Evolutionary conservation across 2,888 invertebrate genomes (phyloP), one percentile per base, ranked within the genome.

Genomic region (Argyra leucocephala): DNA sequence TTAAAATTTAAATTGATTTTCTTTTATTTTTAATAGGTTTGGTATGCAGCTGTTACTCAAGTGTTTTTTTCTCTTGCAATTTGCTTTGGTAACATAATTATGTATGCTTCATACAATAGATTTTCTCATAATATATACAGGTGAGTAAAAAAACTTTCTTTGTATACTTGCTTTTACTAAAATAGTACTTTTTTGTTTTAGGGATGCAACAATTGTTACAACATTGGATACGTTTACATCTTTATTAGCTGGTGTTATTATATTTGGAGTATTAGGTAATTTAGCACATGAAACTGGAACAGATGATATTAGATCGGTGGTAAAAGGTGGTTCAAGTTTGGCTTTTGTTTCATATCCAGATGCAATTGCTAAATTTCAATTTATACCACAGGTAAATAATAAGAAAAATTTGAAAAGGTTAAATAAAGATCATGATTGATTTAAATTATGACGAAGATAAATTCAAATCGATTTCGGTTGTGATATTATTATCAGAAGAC

Each of bases 151-250:
- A 2, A 18, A 4, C 18, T 24, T 18, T 21, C 22, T 10, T 58
- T 22, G 22, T 18, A 57, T 21, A 57, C n/a, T 22, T 12, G 12
- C n/a, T 48, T 58, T 15, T 63, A n/a, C 15, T 3, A 10, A 24
- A 21, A 22, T 3, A 22, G 22, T 37, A 57, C 31, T 37, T 48
- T 22, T 61, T 37, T 5, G 18, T 66, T 73, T 24, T 75, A 89
- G 90, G 70, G 92, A 93, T 74, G 87, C 90, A 0, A 84, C 90
- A 78, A 89, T 92, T 67, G 88, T 93, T 12, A 90, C 91, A 9
- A 85, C 89, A 0, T 75, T 91, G 74, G 93, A 93, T 73, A 92
- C 92, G 0, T 86, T 90, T 70, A 93, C 93, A 0, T 91, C 91
- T 68, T 75, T 92, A 31, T 80, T 93, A 37, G 91, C 92, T 0